Evolutionary conservation across 2,113 vertebrate genomes (phyloP).

Genomic region (Patagioenas fasciata): DNA sequence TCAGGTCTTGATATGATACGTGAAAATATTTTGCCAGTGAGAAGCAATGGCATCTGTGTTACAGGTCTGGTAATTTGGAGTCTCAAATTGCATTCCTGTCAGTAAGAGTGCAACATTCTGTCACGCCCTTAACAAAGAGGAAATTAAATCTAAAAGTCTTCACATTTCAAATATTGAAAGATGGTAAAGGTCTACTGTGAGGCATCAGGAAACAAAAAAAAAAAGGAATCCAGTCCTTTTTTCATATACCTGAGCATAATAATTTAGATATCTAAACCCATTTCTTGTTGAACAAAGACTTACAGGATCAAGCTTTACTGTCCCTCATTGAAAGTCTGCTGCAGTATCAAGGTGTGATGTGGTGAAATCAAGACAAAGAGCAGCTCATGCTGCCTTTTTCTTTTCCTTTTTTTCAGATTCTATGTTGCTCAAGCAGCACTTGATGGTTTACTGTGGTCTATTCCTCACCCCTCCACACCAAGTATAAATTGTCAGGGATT

Average conservation of each 20-base stretch:
- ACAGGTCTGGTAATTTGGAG: not conserved
- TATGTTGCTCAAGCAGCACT: not conserved
- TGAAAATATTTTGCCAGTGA: not conserved
- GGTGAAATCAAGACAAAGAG: constrained; percentile 1
- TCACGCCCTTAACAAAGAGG: not conserved
- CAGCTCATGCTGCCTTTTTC: not conserved
- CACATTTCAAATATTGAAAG: not conserved
- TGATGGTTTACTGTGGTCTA: not conserved
- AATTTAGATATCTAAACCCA: not conserved
- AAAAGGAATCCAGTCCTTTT: not conserved
- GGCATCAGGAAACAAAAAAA: not conserved
- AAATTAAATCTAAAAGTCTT: constrained; percentile 5
- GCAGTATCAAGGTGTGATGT: not conserved
- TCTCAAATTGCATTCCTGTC: not conserved
- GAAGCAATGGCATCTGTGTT: not conserved
- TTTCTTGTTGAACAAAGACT: not conserved
- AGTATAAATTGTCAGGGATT: not conserved
- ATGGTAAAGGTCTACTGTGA: not conserved
- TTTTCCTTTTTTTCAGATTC: not conserved
- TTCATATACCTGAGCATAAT: not conserved
- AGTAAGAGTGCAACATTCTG: not conserved
- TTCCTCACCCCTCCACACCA: not conserved
- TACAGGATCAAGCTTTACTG: not conserved
- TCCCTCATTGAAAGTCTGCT: not conserved
- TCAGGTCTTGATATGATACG: not conserved